phyloP scores from a whole-genome alignment of 2,113 vertebrate genomes.

The Amazona vittata region DNA sequence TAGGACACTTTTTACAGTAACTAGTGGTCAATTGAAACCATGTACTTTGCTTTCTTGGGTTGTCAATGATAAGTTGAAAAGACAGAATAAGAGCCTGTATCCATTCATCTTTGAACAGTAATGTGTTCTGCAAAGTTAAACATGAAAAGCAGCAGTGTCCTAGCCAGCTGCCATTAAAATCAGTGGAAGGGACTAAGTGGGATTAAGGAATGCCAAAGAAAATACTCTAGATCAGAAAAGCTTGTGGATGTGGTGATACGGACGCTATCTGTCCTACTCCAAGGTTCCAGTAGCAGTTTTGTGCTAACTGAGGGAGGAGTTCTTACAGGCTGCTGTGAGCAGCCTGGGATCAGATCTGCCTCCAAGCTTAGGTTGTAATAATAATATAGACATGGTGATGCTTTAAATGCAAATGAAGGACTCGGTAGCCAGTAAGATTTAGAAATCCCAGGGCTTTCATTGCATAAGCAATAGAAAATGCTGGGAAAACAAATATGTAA shows the following conservation, averaged over 20 bases:
- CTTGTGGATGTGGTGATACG: background rate
- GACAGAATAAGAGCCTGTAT: constrained; percentile 34
- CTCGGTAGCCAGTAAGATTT: background rate
- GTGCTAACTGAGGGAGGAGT: background rate
- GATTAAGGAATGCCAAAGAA: constrained; percentile 1
- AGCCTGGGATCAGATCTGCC: background rate
- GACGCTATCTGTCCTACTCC: background rate
- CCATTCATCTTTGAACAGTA: constrained; percentile 45
- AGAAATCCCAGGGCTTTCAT: background rate
- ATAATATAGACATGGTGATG: background rate
- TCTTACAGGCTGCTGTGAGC: background rate
- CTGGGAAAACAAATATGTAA: background rate
- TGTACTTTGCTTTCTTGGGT: constrained; percentile 54
- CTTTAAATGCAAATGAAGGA: background rate
- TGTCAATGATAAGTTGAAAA: constrained; percentile 55
- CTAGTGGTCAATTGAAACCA: constrained; percentile 67
- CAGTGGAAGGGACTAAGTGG: background rate
- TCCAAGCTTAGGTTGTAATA: background rate
- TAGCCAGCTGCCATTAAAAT: background rate
- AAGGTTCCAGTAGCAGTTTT: background rate
- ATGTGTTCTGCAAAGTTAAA: constrained; percentile 45
- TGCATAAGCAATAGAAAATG: background rate
- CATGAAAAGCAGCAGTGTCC: background rate
- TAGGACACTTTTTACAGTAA: constrained; percentile 64
- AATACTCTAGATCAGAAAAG: background rate